Conservation (phyloP, 2,888 invertebrate species). For the Amblyjoppa fuscipennis region DNA sequence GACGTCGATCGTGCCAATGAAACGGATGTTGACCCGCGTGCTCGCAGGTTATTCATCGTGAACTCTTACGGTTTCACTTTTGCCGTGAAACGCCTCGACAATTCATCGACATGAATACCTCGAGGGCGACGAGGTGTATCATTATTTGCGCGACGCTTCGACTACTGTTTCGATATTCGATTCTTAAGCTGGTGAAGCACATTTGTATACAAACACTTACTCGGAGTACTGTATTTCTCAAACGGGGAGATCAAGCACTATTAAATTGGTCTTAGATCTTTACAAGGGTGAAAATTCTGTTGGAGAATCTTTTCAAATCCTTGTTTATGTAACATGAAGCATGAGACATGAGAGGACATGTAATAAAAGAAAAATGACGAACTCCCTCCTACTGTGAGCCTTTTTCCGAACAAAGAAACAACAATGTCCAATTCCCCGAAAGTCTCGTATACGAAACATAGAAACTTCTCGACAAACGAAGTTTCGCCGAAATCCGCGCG, state of each 20-base stretch:
- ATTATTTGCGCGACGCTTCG: not conserved
- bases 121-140: not conserved
- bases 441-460: not conserved
- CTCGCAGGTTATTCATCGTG: constrained; percentile 19
- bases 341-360: too few species aligned
- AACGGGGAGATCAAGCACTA: too few species aligned
- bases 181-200: not conserved
- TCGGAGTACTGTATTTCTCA: not conserved
- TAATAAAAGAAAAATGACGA: too few species aligned
- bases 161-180: not conserved
- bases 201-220: not conserved
- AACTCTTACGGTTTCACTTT: not conserved
- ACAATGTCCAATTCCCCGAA: not conserved
- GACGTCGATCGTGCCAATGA: constrained; percentile 69
- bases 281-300: too few species aligned
- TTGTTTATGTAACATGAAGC: too few species aligned
- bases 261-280: too few species aligned
- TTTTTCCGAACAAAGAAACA: not conserved
- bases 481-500: not conserved
- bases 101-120: not conserved
- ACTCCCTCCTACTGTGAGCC: too few species aligned
- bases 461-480: not conserved
- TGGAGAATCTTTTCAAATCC: too few species aligned
- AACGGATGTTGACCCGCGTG: constrained; percentile 64
- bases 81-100: not conserved